These are phyloP conservation scores for Ivindomyrus marchei DNA, from an alignment of 2,113 vertebrate species.

Conservation along the genomic window DNA sequence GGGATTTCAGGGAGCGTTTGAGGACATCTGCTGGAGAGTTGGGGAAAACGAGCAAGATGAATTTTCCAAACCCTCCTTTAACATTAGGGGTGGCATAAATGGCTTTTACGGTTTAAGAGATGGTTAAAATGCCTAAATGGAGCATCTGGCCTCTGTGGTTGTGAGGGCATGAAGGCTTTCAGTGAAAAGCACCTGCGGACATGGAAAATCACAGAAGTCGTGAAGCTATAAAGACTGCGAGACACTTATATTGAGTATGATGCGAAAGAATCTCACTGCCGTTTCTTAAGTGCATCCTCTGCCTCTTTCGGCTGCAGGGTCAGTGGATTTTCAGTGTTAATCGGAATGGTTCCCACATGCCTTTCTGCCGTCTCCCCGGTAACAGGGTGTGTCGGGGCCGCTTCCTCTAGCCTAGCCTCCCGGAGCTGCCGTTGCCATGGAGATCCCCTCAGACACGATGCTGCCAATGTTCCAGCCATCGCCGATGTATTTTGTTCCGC, in stretches of 20 bases:
- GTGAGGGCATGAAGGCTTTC: background rate
- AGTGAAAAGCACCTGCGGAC: background rate
- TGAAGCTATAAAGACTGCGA: background rate
- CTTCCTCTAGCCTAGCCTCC: background rate
- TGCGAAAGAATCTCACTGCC: background rate
- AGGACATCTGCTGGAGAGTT: background rate
- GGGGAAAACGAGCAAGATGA: background rate
- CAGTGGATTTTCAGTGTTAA: background rate
- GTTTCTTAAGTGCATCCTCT: background rate
- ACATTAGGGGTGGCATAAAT: background rate
- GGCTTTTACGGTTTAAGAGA: background rate
- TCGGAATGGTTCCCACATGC: background rate
- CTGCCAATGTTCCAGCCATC: constrained; percentile 2
- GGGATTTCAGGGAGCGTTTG: background rate
- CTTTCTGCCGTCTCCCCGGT: background rate
- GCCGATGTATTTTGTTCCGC: background rate
- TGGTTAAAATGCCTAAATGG: background rate
- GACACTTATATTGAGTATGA: background rate
- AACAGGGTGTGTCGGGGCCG: background rate
- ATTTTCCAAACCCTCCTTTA: background rate
- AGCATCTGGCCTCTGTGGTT: background rate
- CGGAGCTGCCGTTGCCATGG: constrained; percentile 3
- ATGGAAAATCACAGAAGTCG: background rate
- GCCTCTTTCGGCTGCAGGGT: background rate
- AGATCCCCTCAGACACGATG: background rate